Conservation (phyloP, 2,888 invertebrate species). For the Chrysolina oricalcia region DNA sequence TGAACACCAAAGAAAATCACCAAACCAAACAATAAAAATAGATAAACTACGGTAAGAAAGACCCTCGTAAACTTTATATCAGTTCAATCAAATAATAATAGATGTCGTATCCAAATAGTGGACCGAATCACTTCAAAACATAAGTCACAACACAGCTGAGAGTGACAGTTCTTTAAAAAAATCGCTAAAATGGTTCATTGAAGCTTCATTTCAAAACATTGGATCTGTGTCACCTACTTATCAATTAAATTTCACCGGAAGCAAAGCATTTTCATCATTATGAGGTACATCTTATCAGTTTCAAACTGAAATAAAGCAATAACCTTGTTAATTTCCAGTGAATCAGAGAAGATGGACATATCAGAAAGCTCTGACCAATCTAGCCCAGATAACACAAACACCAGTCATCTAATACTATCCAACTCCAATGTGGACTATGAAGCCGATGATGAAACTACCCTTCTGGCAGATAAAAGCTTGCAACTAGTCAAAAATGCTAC, state of each 20-base stretch:
- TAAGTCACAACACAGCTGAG: not conserved
- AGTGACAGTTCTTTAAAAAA: not conserved
- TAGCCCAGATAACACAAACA: slow-evolving; percentile 50
- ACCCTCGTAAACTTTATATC: no score
- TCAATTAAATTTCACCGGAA: not conserved
- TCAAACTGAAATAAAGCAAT: not conserved
- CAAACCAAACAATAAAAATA: no score
- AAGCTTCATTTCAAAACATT: not conserved
- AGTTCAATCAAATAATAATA: no score
- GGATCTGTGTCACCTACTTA: not conserved
- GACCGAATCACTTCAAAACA: no score
- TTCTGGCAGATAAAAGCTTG: not conserved
- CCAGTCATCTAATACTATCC: slow-evolving; percentile 54
- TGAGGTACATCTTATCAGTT: not conserved
- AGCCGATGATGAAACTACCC: slow-evolving; percentile 32
- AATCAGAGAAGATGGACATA: slow-evolving; percentile 62
- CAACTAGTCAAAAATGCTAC: slow-evolving; percentile 64
- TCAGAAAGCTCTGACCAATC: slow-evolving; percentile 60
- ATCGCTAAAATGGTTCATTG: not conserved
- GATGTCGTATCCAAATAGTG: no score
- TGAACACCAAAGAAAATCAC: no score
- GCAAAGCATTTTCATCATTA: not conserved
- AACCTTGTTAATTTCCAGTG: not conserved
- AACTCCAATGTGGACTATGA: slow-evolving; percentile 55
- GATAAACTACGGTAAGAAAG: no score